A percentile compares a stretch with the other conserved stretches of the same genome.
Evolutionary conservation across 2,113 vertebrate genomes (phyloP).

Genomic region (Pagrus major): DNA sequence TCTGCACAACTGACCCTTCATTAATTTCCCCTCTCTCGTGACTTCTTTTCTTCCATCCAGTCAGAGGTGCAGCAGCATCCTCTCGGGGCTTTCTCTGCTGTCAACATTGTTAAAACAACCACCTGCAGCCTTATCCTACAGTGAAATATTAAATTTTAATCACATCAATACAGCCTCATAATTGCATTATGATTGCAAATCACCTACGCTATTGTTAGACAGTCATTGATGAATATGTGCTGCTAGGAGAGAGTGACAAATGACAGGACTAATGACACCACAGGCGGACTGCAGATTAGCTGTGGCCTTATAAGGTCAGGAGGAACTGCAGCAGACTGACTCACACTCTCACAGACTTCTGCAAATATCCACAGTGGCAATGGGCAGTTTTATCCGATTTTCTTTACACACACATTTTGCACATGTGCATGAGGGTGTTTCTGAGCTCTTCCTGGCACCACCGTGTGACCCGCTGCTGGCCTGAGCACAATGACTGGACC

Average conservation of each 20-base stretch:
- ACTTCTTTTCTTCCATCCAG: conserved; percentile 6
- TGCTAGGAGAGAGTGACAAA: conserved; percentile 55
- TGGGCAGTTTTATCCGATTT: conserved; percentile 12
- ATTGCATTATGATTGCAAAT: conserved; percentile 70
- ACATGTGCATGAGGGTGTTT: conserved; percentile 6
- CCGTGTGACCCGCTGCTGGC: conserved; percentile 49
- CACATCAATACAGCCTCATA: conserved; percentile 43
- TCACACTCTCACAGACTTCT: not conserved
- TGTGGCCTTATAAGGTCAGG: conserved; percentile 52
- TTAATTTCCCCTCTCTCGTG: conserved; percentile 36
- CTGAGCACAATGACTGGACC: conserved; percentile 55
- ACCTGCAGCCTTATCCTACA: conserved; percentile 26
- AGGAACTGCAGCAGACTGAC: conserved; percentile 52
- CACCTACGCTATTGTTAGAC: conserved; percentile 41
- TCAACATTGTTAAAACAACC: conserved; percentile 32
- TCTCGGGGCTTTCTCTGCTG: conserved; percentile 19
- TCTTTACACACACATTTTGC: conserved; percentile 1
- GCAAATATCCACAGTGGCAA: conserved; percentile 6
- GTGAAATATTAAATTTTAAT: conserved; percentile 55
- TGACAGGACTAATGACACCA: conserved; percentile 56
- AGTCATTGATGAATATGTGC: conserved; percentile 45
- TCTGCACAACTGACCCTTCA: conserved; percentile 20
- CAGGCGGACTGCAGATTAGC: conserved; percentile 51
- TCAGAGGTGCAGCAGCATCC: conserved; percentile 7
- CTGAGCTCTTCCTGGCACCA: conserved; percentile 17